Evolutionary conservation across 2,113 vertebrate genomes (phyloP).

Genomic region (Amazona guildingii): DNA sequence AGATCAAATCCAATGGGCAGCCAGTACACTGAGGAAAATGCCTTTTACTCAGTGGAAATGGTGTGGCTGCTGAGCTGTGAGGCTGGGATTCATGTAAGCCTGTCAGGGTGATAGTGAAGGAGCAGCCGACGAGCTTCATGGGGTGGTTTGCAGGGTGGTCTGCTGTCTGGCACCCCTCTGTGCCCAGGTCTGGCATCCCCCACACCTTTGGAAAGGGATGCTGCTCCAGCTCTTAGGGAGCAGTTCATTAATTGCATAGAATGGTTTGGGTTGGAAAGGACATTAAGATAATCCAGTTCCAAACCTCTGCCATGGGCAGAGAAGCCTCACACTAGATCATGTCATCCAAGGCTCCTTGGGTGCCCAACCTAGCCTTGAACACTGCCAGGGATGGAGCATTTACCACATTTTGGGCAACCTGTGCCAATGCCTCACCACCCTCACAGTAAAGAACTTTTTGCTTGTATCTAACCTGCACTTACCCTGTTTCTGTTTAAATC

Average conservation of each 20-base stretch:
- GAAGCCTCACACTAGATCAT: neutral
- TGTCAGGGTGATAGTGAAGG: neutral
- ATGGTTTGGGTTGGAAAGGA: neutral
- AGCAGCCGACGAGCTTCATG: neutral
- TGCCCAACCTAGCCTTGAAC: neutral
- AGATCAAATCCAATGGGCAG: neutral
- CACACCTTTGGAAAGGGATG: too few species aligned
- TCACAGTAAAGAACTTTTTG: neutral
- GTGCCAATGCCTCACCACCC: neutral
- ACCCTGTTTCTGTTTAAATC: neutral
- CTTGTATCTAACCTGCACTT: neutral
- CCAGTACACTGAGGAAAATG: accelerated
- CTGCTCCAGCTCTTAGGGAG: neutral
- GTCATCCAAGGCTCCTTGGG: neutral
- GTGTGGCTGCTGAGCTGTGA: neutral
- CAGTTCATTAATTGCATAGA: neutral
- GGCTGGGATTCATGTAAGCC: accelerated
- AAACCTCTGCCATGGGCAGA: neutral
- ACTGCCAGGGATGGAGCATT: neutral
- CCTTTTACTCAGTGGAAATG: accelerated
- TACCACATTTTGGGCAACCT: neutral
- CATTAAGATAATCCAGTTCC: neutral
- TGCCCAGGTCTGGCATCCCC: accelerated
- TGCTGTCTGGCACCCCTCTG: neutral
- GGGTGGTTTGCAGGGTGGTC: neutral